These are phyloP conservation scores for Abramis brama DNA, from an alignment of 2,113 vertebrate genomes.

Conservation along the genomic window DNA sequence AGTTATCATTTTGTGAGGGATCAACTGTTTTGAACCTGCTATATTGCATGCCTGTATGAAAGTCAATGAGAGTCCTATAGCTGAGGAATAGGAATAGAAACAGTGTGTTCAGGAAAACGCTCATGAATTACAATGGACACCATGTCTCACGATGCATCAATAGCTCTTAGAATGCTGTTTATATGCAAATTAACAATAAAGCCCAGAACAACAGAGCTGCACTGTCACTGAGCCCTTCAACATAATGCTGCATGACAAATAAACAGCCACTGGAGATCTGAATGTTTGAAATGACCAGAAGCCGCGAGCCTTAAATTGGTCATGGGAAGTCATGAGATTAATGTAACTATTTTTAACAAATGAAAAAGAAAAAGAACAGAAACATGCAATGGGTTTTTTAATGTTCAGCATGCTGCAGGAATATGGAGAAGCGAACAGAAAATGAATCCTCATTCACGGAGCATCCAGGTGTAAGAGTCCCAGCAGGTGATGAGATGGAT, in stretches of 20 bases:
- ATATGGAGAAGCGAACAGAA: background rate
- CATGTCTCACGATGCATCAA: constrained; percentile 40
- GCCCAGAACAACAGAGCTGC: constrained; percentile 5
- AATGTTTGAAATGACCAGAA: constrained; percentile 14
- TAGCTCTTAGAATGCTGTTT: constrained; percentile 51
- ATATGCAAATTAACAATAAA: constrained; percentile 55
- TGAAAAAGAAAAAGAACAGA: background rate
- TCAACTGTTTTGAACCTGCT: constrained; percentile 43
- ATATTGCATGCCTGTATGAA: background rate
- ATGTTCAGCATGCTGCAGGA: constrained; percentile 8
- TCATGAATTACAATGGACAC: constrained; percentile 48
- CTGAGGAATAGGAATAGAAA: constrained; percentile 37
- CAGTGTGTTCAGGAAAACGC: constrained; percentile 45
- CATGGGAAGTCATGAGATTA: background rate
- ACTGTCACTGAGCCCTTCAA: constrained; percentile 21
- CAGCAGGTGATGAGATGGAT: constrained; percentile 26
- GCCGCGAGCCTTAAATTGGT: background rate
- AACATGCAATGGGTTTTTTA: background rate
- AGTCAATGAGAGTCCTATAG: constrained; percentile 24
- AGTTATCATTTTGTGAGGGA: constrained; percentile 32
- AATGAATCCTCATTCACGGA: background rate
- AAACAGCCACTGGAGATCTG: constrained; percentile 35
- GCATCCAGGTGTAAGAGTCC: background rate
- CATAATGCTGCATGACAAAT: constrained; percentile 38
- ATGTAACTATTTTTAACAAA: constrained; percentile 20